Evolutionary conservation across 2,113 vertebrate genomes (phyloP), one percentile per base, ranked within the genome.

Genomic region (Anser cygnoides): DNA sequence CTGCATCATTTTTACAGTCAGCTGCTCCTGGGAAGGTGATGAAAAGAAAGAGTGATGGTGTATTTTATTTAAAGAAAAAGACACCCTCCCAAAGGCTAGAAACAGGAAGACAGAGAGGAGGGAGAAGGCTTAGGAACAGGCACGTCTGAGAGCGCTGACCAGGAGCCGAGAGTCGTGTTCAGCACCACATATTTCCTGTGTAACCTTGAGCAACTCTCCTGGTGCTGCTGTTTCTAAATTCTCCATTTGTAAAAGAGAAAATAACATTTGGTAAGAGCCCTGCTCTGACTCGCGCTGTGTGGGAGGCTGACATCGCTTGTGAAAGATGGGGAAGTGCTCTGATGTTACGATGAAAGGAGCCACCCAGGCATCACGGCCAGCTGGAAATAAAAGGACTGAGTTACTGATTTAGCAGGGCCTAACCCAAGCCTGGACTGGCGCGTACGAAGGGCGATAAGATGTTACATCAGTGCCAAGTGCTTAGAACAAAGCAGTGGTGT

Each of bases 101-200:
- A 76, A 14, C 58, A 41, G 55, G 54, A 80, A 21, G 28, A 74
- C 14, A 33, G 25, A 44, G 11, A 6, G 55, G 37, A 73, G 31
- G n/a, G 58, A 49, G 29, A 8, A 13, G 17, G 39, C 26, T 17
- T 54, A 70, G 68, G 61, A 55, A 3, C 20, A 33, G 59, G 44
- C 43, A 6, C 6, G n/a, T 17, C 20, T 19, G 55, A 35, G 43
- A 46, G 31, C 9, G 11, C 31, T 4, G 26, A 3, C 0, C 13
- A 22, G 44, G 59, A 68, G 6, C 50, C 4, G 1, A 3, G 67
- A 10, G 28, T 14, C 80, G 16, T 3, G 3, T 77, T 86, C 44
- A 37, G 73, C 3, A 2, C 46, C 1, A 6, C 14, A 0, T 28
- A 8, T 18, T 67, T 75, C 55, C 59, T 0, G 0, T 9, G 3